Conservation (phyloP, 2,113 vertebrate genomes). For the Myocastor coypus region DNA sequence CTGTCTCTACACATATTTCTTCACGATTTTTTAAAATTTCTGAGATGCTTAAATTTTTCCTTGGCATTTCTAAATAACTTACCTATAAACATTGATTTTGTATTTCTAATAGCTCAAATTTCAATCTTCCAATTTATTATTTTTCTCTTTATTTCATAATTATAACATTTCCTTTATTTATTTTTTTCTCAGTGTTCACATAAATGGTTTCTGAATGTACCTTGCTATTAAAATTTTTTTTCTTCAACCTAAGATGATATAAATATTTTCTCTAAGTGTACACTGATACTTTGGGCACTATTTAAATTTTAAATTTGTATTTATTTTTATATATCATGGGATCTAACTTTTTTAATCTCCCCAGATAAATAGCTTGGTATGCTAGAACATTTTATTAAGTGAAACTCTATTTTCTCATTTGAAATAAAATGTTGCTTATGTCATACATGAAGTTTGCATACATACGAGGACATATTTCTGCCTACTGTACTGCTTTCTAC, state of each 20-base stretch:
- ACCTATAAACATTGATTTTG: neutral
- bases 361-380: neutral
- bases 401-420: neutral
- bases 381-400: neutral
- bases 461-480: neutral
- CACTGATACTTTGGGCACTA: neutral
- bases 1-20: neutral
- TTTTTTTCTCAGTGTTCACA: neutral
- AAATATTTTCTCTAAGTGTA: neutral
- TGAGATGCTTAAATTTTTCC: neutral
- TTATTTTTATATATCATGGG: neutral
- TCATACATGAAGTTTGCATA: neutral
- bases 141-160: conserved; percentile 14
- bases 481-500: neutral
- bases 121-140: neutral
- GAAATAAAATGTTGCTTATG: conserved; percentile 9
- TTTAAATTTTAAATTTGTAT: conserved; percentile 15
- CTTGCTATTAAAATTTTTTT: neutral
- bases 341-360: neutral
- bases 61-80: neutral
- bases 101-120: neutral
- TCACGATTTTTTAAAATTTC: neutral
- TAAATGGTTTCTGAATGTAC: neutral
- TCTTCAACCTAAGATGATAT: neutral
- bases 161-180: neutral